These are phyloP conservation scores for Ceratotherium simum DNA, from an alignment of 2,113 vertebrate genomes.

Conservation along the genomic window DNA sequence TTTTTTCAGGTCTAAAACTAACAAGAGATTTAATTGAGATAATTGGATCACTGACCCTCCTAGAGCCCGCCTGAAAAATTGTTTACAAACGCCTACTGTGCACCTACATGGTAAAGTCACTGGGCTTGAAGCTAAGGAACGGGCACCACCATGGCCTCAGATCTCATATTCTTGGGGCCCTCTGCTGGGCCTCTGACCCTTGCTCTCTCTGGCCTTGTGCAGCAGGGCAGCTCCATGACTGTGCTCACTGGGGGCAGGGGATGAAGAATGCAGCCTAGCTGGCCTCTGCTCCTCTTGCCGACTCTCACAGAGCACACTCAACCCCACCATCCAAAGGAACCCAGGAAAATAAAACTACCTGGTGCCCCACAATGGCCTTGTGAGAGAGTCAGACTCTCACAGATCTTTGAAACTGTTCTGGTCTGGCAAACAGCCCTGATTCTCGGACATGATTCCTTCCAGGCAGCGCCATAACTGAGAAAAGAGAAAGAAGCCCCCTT, in stretches of 20 bases:
- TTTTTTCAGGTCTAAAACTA: background rate
- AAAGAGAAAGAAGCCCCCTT: background rate
- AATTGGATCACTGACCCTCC: background rate
- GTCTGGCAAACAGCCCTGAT: background rate
- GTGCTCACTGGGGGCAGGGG: rapidly evolving
- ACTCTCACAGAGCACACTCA: background rate
- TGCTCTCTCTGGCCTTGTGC: no score
- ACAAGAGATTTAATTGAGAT: background rate
- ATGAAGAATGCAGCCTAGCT: background rate
- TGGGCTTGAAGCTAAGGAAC: background rate
- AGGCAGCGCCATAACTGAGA: background rate
- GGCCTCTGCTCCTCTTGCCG: background rate
- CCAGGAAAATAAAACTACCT: background rate
- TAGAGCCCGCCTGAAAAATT: background rate
- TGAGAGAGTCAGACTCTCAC: background rate
- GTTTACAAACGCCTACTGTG: background rate
- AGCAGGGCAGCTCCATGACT: no score
- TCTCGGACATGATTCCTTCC: background rate
- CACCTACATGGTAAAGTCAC: background rate
- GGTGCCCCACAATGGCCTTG: background rate
- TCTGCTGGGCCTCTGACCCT: background rate
- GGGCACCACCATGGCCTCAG: rapidly evolving
- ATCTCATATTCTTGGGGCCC: no score
- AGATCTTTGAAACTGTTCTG: background rate
- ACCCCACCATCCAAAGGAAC: background rate